Base-by-base conservation (phyloP, 1,140 invertebrate genomes). In the Drosophila lacertosa region DNA sequence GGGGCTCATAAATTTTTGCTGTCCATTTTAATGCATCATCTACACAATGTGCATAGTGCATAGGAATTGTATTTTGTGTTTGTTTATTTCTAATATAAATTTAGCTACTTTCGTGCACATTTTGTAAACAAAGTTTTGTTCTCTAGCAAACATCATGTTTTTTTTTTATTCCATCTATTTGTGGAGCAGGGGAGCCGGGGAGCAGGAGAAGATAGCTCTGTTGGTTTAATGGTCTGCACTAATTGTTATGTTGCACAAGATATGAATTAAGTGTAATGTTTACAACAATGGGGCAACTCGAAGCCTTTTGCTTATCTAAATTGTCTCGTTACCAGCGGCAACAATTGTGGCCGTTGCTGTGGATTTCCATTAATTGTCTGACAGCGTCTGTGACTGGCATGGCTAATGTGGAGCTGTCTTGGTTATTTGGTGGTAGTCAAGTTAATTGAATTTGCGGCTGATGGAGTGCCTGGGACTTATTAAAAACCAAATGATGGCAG, bases 201-300 rank as follows among this genome's bases (percentile, higher is more conserved):
- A 57, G 20, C 6, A 29, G 7, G 26, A 10, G 24, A n/a, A n/a
- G n/a, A n/a, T n/a, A n/a, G 70, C 50, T 44, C 37, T 39, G 47
- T 37, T 64, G 51, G 40, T 66, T 86, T 86, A 75, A 86, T 88
- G 73, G 50, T 48, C 59, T 64, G 40, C 39, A 55, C 77, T 86
- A 86, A 86, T 86, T 86, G 82, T 86, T 88, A 88, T 82, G 82
- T 82, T 86, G 77, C 82, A 81, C 77, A 82, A 88, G 82, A 88
- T 82, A 86, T 88, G 82, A 88, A 77, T 77, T 71, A 73, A 86
- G 74, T 88, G 77, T 81, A 57, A 69, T 37, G 48, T 45, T 51
- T 26, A 67, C 50, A 60, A 53, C 59, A 45, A 51, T 53, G n/a
- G 24, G 20, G 39, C 18, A 54, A 53, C 18, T 35, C 33, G 18